Evolutionary conservation across 2,888 invertebrate genomes (phyloP), one percentile per base, ranked within the genome.

Genomic region (Noctua janthe): DNA sequence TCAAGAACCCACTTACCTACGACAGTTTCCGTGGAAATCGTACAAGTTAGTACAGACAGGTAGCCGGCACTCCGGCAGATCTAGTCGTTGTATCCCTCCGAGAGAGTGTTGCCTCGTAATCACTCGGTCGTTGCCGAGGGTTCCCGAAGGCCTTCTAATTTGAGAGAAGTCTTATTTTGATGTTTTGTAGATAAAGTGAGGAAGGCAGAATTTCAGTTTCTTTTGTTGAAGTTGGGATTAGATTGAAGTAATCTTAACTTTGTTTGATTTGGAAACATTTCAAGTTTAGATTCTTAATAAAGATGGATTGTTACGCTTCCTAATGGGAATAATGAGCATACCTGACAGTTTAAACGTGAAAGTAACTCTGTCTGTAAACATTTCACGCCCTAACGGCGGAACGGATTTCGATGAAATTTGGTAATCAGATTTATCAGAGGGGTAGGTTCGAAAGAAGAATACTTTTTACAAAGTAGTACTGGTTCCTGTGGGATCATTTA

Each of bases 101-200:
- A 66, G 85, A 59, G 74, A 4, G 43, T 72, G 74, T 66, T 72
- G 23, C 35, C 66, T 85, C 74, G 85, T 75, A 73, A 85, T 81
- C 74, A 80, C 69, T 80, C 73, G 80, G 74, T 71, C 75, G 54
- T 10, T 17, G 56, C 73, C 64, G 73, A 67, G 39, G 10, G 11
- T 20, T 59, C 75, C 73, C 81, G n/a, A 54, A 47, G 76, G 73
- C 11, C 5, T 56, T 67, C 29, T 87, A 78, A 84, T 84, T 84
- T 56, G 56, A 84, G n/a, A 83, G 67, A 54, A 74, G 39, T 87
- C 43, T 87, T 78, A 84, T 87, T 83, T 77, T 71, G 29, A 76
- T 51, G 77, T 66, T 69, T 66, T 56, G 47, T 23, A 35, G n/a
- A 82, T 70, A 15, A 43, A 81, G n/a, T 69, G 23, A 70, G 20